Percentiles rank a stretch among this genome's conserved stretches.
These are phyloP conservation scores for Eretmochelys imbricata DNA, from an alignment of 2,113 vertebrate species.

Conservation along the genomic window DNA sequence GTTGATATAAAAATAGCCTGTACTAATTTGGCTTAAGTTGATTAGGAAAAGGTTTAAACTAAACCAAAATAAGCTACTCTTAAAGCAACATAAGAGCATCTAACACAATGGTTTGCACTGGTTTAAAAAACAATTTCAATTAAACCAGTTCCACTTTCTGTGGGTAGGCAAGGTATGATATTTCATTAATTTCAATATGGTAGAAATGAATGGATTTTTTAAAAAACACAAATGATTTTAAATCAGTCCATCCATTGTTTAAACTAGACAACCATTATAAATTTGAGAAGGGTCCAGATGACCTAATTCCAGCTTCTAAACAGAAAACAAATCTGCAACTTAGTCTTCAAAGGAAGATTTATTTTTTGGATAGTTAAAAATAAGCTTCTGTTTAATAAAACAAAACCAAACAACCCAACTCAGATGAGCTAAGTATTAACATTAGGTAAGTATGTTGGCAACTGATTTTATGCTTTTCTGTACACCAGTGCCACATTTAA, in stretches of 20 bases:
- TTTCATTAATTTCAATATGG: neutral
- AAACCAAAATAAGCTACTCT: conserved; percentile 1
- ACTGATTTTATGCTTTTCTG: neutral
- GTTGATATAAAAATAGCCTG: conserved; percentile 27
- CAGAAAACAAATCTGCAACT: neutral
- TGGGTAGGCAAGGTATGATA: neutral
- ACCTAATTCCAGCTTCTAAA: neutral
- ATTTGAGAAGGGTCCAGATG: conserved; percentile 42
- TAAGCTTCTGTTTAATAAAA: neutral
- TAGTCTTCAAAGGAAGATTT: conserved; percentile 39
- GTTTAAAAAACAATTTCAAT: conserved; percentile 8
- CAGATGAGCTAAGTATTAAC: neutral
- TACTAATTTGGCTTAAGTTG: conserved; percentile 14
- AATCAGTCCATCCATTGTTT: conserved; percentile 47
- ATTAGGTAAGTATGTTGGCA: neutral
- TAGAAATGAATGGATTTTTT: neutral
- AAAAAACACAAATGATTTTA: conserved; percentile 52
- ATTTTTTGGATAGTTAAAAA: conserved; percentile 46
- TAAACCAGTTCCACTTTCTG: neutral
- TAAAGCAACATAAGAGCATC: conserved; percentile 16
- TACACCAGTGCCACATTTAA: neutral
- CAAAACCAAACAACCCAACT: neutral
- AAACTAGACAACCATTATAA: conserved; percentile 33
- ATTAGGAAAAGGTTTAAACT: conserved; percentile 30
- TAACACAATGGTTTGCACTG: neutral